A percentile compares a stretch with the other conserved stretches of the same genome.
phyloP scores from a whole-genome alignment of 1,140 invertebrate genomes.

The Polyergus mexicanus region DNA sequence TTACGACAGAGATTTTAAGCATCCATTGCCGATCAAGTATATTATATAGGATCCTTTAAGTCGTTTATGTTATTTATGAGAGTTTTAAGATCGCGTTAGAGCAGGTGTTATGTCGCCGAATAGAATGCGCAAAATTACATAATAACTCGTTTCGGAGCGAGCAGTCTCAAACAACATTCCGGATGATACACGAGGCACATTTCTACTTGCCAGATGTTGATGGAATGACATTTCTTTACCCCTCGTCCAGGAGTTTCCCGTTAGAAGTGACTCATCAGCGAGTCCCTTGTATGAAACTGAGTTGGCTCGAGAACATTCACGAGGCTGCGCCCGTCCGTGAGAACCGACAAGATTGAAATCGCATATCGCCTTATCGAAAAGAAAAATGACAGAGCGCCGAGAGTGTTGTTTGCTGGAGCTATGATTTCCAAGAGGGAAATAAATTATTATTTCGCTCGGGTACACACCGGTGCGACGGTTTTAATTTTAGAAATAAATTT shows the following conservation, averaged over 20 bases:
- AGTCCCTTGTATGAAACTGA: slow-evolving; percentile 51
- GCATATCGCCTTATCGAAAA: not conserved
- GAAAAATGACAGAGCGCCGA: not conserved
- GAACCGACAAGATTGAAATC: slow-evolving; percentile 39
- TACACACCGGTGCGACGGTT: not conserved
- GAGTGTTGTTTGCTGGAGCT: not conserved
- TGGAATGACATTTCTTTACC: slow-evolving; percentile 49
- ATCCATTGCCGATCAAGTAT: not conserved
- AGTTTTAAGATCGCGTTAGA: slow-evolving; percentile 38
- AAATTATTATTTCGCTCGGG: not conserved
- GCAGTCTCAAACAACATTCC: not conserved
- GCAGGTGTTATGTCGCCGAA: slow-evolving; percentile 15
- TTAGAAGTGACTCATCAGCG: slow-evolving; percentile 67
- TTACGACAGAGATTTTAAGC: not conserved
- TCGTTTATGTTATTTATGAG: not conserved
- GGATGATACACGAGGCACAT: slow-evolving; percentile 37
- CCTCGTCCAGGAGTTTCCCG: slow-evolving; percentile 51
- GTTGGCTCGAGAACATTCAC: slow-evolving; percentile 27
- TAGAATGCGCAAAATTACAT: slow-evolving; percentile 42
- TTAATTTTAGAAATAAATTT: not conserved
- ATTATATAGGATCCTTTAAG: not conserved
- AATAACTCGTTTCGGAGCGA: slow-evolving; percentile 29
- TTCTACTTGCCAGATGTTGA: slow-evolving; percentile 41
- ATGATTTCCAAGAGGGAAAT: not conserved
- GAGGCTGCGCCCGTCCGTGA: slow-evolving; percentile 9